A percentile compares a stretch with the other conserved stretches of the same genome.
Conservation (phyloP, 2,888 invertebrate species). For the Labia minor region DNA sequence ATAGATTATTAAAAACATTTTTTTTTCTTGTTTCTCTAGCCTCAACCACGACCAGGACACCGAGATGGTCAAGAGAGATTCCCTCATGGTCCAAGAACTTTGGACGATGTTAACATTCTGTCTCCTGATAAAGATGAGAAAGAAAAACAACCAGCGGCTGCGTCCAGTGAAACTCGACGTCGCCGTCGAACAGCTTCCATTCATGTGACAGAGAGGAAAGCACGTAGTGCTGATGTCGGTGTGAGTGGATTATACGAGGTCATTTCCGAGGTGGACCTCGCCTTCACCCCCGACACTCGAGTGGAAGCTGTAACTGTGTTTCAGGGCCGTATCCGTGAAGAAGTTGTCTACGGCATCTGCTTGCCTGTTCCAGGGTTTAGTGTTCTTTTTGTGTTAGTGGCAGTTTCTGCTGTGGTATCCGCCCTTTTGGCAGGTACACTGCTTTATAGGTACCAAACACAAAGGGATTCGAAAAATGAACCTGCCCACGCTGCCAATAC, state of each 20-base stretch:
- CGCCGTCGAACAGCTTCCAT: slow-evolving; percentile 51
- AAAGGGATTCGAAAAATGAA: slow-evolving; percentile 47
- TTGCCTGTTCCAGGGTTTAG: slow-evolving; percentile 84
- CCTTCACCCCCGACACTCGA: slow-evolving; percentile 71
- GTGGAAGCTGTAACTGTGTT: slow-evolving; percentile 77
- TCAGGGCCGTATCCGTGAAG: slow-evolving; percentile 76
- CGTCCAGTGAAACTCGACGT: slow-evolving; percentile 26
- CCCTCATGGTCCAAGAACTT: slow-evolving; percentile 66
- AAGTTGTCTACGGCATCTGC: slow-evolving; percentile 84
- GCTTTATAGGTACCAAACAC: slow-evolving; percentile 65
- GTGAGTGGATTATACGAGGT: slow-evolving; percentile 84
- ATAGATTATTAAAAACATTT: too few species aligned
- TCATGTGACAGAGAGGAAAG: slow-evolving; percentile 58
- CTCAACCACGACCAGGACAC: slow-evolving; percentile 41
- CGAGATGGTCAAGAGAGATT: slow-evolving; percentile 51
- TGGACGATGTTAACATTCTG: slow-evolving; percentile 34
- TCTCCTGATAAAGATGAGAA: slow-evolving; percentile 41
- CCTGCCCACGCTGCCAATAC: slow-evolving; percentile 26
- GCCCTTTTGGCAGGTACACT: slow-evolving; percentile 75
- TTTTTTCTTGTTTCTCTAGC: slow-evolving; percentile 29
- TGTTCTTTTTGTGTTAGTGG: slow-evolving; percentile 75
- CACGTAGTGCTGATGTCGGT: slow-evolving; percentile 74
- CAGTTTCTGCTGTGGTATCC: slow-evolving; percentile 76
- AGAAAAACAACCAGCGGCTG: slow-evolving; percentile 33
- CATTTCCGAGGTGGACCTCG: slow-evolving; percentile 82